Conservation (phyloP, 2,113 vertebrate species). For the Falcunculus frontatus region DNA sequence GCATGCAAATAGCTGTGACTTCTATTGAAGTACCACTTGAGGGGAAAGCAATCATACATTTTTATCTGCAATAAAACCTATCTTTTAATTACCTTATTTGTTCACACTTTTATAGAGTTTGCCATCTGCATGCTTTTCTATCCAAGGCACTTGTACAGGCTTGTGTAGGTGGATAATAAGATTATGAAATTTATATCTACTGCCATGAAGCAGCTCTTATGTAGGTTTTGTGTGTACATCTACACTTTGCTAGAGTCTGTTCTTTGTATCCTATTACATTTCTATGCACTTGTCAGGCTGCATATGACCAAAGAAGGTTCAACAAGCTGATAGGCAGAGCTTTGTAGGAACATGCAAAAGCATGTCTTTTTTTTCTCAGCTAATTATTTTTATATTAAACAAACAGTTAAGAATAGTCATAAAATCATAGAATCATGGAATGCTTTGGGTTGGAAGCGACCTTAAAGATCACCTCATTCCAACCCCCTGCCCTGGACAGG, state of each 20-base stretch:
- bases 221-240: not conserved
- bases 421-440: not conserved
- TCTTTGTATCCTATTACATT: not conserved
- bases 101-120: not conserved
- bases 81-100: not conserved
- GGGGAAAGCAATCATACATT: not conserved
- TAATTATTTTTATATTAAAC: slow-evolving; percentile 57
- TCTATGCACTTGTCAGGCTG: not conserved
- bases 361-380: not conserved
- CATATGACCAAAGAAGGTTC: not conserved
- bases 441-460: not conserved
- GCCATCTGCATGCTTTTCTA: not conserved
- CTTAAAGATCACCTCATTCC: not conserved
- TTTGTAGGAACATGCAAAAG: not conserved
- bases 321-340: not conserved
- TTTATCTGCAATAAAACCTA: not conserved
- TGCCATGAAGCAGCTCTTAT: not conserved
- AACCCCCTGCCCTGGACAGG: not conserved
- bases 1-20: not conserved
- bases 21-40: not conserved
- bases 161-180: not conserved
- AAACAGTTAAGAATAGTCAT: slow-evolving; percentile 7
- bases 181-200: not conserved
- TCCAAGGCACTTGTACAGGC: not conserved
- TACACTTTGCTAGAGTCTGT: not conserved